Evolutionary conservation across 2,888 invertebrate genomes (phyloP), one percentile per base, ranked within the genome.

Genomic region (Xestia xanthographa): DNA sequence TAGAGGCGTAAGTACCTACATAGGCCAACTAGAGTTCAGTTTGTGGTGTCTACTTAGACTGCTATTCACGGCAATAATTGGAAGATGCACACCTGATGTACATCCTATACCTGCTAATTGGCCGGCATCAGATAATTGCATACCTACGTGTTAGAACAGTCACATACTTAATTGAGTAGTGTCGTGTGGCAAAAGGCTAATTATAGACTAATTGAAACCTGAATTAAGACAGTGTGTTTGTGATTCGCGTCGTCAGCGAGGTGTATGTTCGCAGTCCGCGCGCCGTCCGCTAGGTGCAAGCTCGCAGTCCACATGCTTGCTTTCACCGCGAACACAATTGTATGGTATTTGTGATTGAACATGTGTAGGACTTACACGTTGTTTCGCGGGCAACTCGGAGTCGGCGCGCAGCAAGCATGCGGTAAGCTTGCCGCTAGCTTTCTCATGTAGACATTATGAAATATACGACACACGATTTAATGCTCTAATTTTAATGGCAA

Each of bases 121-220:
- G 29, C n/a, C 22, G 70, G 2, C 69, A 22, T 50, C 43, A 14
- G 20, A 43, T 77, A 77, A 77, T 45, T 79, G 62, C 63, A 69
- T 62, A 68, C 26, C 34, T 60, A 38, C 17, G 17, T 17, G 50
- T 68, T 34, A 50, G 76, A 77, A 67, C 48, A 50, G 60, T 78
- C 17, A 67, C 60, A 53, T 38, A 62, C 45, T 45, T 69, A 69
- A 60, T 76, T 69, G 77, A 56, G 80, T 70, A 79, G 79, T 70
- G 53, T 77, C 62, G 14, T 79, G 79, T 77, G 62, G n/a, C 67
- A 8, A 11, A 38, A 26, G 43, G 53, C 79, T 77, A 69, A 79
- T 78, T 29, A 79, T 70, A 45, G 20, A 2, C 26, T 43, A 62
- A 77, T 50, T 77, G 22, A 69, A 68, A 50, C 26, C 50, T 43